Conservation (phyloP, 2,888 invertebrate genomes). For the Latrodectus elegans region DNA sequence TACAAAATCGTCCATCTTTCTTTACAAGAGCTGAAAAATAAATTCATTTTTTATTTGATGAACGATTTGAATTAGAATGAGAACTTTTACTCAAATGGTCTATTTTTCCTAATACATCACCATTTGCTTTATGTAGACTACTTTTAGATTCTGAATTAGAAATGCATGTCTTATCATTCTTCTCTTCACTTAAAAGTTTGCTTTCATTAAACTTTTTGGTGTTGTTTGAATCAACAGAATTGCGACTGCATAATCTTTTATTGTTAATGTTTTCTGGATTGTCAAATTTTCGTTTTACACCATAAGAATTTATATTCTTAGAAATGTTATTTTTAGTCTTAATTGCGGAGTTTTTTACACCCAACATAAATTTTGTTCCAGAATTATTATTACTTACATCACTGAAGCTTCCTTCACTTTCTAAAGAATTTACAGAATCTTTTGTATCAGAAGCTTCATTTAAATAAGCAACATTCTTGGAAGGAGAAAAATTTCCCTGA, state of each 20-base stretch:
- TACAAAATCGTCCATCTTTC: too few relatives aligned
- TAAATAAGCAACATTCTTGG: neutral
- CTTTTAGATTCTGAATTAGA: constrained; percentile 4
- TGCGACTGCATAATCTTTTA: constrained; percentile 31
- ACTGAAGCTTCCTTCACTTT: neutral
- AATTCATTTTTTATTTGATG: neutral
- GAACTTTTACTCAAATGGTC: constrained; percentile 40
- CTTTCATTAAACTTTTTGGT: constrained; percentile 50
- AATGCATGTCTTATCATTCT: neutral
- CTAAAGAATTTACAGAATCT: neutral
- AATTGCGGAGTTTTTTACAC: constrained; percentile 13
- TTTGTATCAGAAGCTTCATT: neutral
- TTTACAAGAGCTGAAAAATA: too few relatives aligned
- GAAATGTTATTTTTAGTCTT: constrained; percentile 22
- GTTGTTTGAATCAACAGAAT: constrained; percentile 17
- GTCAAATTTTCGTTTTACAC: constrained; percentile 32
- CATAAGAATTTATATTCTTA: neutral
- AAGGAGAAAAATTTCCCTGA: neutral
- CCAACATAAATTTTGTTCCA: constrained; percentile 7
- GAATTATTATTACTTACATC: neutral
- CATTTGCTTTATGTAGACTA: constrained; percentile 49
- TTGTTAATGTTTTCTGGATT: neutral
- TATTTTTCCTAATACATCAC: constrained; percentile 46
- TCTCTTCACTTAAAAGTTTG: constrained; percentile 42
- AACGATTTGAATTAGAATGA: constrained; percentile 22